Percentiles rank a stretch among this genome's conserved stretches.
Conservation (phyloP, 92 coral and sea anemone genomes). For the Bergia sp. region DNA sequence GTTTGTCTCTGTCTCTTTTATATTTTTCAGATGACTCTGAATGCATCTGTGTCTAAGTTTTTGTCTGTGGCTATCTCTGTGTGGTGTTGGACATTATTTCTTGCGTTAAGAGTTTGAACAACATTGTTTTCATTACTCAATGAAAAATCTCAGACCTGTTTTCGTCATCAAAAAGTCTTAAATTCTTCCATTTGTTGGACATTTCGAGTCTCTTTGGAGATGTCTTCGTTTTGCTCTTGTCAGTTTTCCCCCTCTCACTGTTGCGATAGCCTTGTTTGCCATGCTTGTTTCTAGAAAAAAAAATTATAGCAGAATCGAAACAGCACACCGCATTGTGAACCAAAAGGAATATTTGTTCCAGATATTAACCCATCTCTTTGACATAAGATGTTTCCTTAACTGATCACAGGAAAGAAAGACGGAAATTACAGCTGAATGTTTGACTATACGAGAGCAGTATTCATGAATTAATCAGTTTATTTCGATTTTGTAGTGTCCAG, state of each 20-base stretch:
- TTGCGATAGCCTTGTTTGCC: constrained; percentile 30
- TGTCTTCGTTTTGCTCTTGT: constrained; percentile 44
- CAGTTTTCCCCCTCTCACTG: constrained; percentile 34
- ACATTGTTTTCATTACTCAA: background rate
- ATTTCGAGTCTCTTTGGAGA: constrained; percentile 55
- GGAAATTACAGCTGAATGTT: too few species aligned
- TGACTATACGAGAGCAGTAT: too few species aligned
- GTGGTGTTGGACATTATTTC: background rate
- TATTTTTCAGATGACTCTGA: background rate
- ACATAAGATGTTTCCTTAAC: too few species aligned
- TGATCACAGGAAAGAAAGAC: too few species aligned
- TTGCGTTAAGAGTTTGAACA: background rate
- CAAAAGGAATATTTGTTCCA: too few species aligned
- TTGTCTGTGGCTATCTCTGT: too few species aligned
- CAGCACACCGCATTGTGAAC: too few species aligned
- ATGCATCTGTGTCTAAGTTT: background rate
- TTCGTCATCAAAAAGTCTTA: constrained; percentile 71
- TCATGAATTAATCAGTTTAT: too few species aligned
- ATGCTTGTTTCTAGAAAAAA: constrained; percentile 35
- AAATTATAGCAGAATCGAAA: background rate
- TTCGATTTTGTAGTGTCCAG: too few species aligned
- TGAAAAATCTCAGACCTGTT: constrained; percentile 56
- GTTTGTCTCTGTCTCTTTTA: too few species aligned
- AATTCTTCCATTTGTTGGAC: constrained; percentile 83
- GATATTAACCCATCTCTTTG: too few species aligned